Percentiles rank a stretch among this genome's conserved stretches.
phyloP scores from a whole-genome alignment of 2,888 invertebrate genomes.

The Ochropacha duplaris region DNA sequence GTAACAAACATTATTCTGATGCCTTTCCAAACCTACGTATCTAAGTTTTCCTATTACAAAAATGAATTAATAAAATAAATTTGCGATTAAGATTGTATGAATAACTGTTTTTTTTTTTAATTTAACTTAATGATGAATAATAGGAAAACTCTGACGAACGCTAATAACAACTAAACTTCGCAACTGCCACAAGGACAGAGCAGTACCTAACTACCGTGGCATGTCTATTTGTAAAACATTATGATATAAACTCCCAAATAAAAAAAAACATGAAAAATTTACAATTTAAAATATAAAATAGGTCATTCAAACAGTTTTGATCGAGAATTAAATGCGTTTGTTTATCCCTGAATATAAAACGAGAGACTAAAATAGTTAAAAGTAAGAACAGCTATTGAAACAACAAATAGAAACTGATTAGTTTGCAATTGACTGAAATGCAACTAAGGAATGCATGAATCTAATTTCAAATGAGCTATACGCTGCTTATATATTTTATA shows the following conservation, averaged over 20 bases:
- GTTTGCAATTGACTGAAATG: too few species aligned
- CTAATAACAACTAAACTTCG: slow-evolving; percentile 21
- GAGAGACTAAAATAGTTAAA: too few species aligned
- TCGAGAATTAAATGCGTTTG: too few species aligned
- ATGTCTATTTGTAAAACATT: slow-evolving; percentile 34
- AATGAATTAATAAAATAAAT: too few species aligned
- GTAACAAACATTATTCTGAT: slow-evolving; percentile 18
- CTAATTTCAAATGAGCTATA: slow-evolving; percentile 15
- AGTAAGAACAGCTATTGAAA: too few species aligned
- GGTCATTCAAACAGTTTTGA: too few species aligned
- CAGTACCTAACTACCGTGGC: slow-evolving; percentile 39
- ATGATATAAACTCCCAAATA: slow-evolving; percentile 18
- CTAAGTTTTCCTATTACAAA: neutral
- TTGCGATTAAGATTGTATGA: too few species aligned
- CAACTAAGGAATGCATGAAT: neutral
- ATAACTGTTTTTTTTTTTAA: neutral
- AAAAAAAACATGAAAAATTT: neutral
- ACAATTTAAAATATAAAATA: neutral
- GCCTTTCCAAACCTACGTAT: slow-evolving; percentile 5
- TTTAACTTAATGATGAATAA: neutral
- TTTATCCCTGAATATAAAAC: too few species aligned
- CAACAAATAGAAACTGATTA: too few species aligned
- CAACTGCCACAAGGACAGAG: slow-evolving; percentile 47
- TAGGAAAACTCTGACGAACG: slow-evolving; percentile 22
- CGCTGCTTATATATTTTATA: neutral